A percentile compares a stretch with the other conserved stretches of the same genome.
These are phyloP conservation scores for Chydorus sphaericus DNA, from an alignment of 2,888 invertebrate genomes.

Conservation along the genomic window DNA sequence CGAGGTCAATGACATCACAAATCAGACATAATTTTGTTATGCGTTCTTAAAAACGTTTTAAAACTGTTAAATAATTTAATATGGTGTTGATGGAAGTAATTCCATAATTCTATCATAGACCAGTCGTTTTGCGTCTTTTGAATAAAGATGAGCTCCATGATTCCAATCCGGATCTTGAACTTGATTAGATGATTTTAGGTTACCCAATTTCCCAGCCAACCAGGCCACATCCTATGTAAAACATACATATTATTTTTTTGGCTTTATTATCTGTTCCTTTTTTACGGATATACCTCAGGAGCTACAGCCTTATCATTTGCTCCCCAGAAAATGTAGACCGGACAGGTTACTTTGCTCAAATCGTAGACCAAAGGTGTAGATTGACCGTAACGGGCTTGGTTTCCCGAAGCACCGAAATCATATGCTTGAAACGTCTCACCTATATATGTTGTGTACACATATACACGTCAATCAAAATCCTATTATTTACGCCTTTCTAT, in stretches of 20 bases:
- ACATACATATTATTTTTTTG: too few species aligned
- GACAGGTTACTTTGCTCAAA: conserved; percentile 23
- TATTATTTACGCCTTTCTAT: too few species aligned
- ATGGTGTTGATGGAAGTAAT: too few species aligned
- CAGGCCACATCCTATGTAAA: conserved; percentile 12
- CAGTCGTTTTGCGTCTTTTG: conserved; percentile 2
- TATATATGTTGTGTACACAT: neutral
- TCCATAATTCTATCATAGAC: conserved; percentile 7
- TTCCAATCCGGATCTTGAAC: conserved; percentile 16
- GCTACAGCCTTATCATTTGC: conserved; percentile 27
- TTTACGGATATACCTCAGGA: conserved; percentile 22
- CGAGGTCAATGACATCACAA: too few species aligned
- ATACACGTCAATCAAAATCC: neutral
- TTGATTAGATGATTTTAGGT: conserved; percentile 7
- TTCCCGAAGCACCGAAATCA: conserved; percentile 16
- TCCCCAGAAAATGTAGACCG: conserved; percentile 25
- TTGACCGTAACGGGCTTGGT: conserved; percentile 20
- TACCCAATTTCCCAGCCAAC: neutral
- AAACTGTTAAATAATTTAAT: too few species aligned
- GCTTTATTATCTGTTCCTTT: too few species aligned
- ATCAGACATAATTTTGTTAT: too few species aligned
- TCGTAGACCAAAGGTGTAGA: conserved; percentile 26
- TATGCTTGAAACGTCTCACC: conserved; percentile 8
- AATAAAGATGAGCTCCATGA: conserved; percentile 19
- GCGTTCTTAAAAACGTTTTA: too few species aligned